Conservation (phyloP, 2,888 invertebrate genomes). For the Matsumyia berberina region DNA sequence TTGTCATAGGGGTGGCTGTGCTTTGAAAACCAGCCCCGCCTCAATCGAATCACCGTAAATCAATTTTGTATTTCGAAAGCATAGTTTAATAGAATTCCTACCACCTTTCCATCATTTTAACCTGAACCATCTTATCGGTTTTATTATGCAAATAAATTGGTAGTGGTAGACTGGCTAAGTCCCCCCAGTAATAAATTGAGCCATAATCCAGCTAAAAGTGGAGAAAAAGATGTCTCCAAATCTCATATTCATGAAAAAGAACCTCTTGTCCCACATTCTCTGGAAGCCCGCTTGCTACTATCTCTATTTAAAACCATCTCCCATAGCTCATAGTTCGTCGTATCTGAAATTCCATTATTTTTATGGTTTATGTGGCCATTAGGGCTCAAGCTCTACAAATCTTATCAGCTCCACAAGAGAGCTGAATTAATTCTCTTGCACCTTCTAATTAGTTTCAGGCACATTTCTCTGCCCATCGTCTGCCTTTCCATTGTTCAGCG, state of each 20-base stretch:
- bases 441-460: slow-evolving; percentile 65
- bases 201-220: background rate
- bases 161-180: no score
- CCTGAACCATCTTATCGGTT: no score
- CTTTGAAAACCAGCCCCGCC: no score
- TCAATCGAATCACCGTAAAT: no score
- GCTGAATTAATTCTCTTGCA: slow-evolving; percentile 68
- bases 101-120: no score
- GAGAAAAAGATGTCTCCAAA: slow-evolving; percentile 2
- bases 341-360: slow-evolving; percentile 56
- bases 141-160: no score
- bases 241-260: background rate
- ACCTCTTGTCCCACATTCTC: slow-evolving; percentile 19
- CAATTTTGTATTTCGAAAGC: no score
- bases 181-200: background rate
- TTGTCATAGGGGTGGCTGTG: no score
- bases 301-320: slow-evolving; percentile 25
- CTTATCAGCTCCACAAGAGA: slow-evolving; percentile 67
- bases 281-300: background rate
- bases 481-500: background rate
- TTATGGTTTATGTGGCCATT: slow-evolving; percentile 67
- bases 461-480: background rate
- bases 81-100: no score
- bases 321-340: slow-evolving; percentile 32
- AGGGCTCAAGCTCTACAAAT: slow-evolving; percentile 59